phyloP scores from a whole-genome alignment of 2,888 invertebrate genomes.

The Apocheima hispidaria region DNA sequence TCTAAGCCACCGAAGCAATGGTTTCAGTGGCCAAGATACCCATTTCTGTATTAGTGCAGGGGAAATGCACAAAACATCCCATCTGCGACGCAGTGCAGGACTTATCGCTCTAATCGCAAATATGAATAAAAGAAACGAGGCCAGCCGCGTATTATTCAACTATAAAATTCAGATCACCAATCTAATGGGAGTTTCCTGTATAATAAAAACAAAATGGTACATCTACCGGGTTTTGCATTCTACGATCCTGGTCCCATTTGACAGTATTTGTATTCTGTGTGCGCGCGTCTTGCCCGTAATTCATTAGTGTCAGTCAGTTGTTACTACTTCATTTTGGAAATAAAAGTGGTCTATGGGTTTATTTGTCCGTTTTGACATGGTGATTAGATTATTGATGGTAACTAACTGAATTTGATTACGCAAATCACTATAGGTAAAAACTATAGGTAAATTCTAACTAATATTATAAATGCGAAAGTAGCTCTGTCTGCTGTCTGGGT shows the following conservation, averaged over 20 bases:
- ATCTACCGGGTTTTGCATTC: not conserved
- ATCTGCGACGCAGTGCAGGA: too few relatives aligned
- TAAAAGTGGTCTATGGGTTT: conserved; percentile 5
- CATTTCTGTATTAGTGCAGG: too few relatives aligned
- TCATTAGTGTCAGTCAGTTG: conserved; percentile 47
- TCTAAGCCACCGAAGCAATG: too few relatives aligned
- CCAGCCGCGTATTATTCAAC: too few relatives aligned
- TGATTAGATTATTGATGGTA: not conserved
- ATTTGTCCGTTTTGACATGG: conserved; percentile 4
- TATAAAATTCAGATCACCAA: too few relatives aligned
- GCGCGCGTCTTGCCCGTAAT: conserved; percentile 39
- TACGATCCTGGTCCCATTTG: conserved; percentile 27
- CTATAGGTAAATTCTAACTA: not conserved
- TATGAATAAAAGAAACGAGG: too few relatives aligned
- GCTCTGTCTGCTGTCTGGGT: too few relatives aligned
- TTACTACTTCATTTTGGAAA: conserved; percentile 13
- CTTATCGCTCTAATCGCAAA: too few relatives aligned
- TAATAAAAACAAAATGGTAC: not conserved
- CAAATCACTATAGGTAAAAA: too few relatives aligned
- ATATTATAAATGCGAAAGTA: not conserved
- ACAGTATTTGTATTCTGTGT: conserved; percentile 39
- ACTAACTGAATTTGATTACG: not conserved
- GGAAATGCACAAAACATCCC: too few relatives aligned
- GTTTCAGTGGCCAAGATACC: too few relatives aligned
- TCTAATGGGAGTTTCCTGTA: too few relatives aligned